Base-by-base conservation (phyloP, 2,113 vertebrate species). In the Muntiacus reevesi region DNA sequence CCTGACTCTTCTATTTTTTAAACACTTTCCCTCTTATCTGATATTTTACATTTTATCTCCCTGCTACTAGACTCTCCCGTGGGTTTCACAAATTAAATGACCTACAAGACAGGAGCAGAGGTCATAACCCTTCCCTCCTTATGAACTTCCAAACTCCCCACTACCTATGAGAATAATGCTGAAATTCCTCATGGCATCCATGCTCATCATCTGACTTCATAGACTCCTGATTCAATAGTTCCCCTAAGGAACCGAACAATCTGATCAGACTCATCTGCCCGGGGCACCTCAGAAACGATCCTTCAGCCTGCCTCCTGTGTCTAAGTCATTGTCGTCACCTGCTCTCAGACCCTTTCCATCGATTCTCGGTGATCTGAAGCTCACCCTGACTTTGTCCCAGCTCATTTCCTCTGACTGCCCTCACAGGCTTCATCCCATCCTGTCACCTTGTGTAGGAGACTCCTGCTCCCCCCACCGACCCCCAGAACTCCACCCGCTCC, bases 251-350 rank as follows among this genome's bases (percentile, higher is more conserved):
- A 52, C 21, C 43, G 9, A 6, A 9, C 3, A 10, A 7, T 50
- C 9, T 71, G 8, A n/a, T 52, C 36, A 54, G 40, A 67, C 17
- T 43, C 5, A 2, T 54, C 36, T 78, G 9, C 28, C 87, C 40
- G 13, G 57, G 3, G 10, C 54, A 17, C 27, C 23, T 62, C 21
- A 3, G 9, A 3, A 19, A 30, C 0, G 2, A 23, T 3, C 36
- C 47, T 28, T n/a, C 36, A 5, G 6, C 23, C 47, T 50, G 15
- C 50, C 21, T 9, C 14, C 14, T 25, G 55, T 28, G 62, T 91
- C 50, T 57, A 2, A 16, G 16, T 14, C 0, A 0, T 45, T 16
- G 23, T 16, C 16, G 28, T 3, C 8, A 52, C 33, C 40, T 59
- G 47, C 25, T 79, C 47, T 83, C 33, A 45, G 79, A 19, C 17